phyloP scores from a whole-genome alignment of 2,797 vertebrate species.

The Pristis pectinata region DNA sequence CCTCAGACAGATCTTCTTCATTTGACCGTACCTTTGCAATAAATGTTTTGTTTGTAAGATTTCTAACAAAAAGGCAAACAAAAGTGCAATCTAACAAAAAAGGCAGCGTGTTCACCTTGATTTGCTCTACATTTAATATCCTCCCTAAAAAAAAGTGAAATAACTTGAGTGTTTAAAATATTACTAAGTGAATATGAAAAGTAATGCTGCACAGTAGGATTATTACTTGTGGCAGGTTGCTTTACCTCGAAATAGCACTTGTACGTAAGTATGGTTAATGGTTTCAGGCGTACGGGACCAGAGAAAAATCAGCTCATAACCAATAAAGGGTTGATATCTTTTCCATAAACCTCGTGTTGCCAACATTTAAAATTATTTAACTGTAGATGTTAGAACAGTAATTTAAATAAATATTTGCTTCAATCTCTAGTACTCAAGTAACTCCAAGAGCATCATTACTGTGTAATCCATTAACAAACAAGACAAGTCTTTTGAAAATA shows the following conservation, averaged over 20 bases:
- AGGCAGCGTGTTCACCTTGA: not conserved
- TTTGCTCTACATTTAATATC: not conserved
- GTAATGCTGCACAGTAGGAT: not conserved
- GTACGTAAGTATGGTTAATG: not conserved
- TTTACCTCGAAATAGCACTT: not conserved
- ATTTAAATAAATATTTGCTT: not conserved
- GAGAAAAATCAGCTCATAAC: not conserved
- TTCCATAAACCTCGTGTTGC: not conserved
- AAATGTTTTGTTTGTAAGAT: not conserved
- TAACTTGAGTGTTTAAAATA: not conserved
- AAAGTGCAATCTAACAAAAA: not conserved
- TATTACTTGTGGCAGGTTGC: not conserved
- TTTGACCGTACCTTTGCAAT: slow-evolving; percentile 79
- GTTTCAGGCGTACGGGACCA: not conserved
- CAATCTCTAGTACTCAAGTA: not conserved
- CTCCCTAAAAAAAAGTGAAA: not conserved
- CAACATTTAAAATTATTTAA: no score
- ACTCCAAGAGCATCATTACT: not conserved
- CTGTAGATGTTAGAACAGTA: no score
- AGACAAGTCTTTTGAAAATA: not conserved
- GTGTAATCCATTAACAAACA: not conserved
- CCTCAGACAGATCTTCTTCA: slow-evolving; percentile 58
- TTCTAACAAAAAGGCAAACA: not conserved
- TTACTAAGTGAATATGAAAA: not conserved
- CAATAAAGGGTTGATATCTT: not conserved